Evolutionary conservation across 2,113 vertebrate genomes (phyloP).

Genomic region (Phrynosoma blainvillii): DNA sequence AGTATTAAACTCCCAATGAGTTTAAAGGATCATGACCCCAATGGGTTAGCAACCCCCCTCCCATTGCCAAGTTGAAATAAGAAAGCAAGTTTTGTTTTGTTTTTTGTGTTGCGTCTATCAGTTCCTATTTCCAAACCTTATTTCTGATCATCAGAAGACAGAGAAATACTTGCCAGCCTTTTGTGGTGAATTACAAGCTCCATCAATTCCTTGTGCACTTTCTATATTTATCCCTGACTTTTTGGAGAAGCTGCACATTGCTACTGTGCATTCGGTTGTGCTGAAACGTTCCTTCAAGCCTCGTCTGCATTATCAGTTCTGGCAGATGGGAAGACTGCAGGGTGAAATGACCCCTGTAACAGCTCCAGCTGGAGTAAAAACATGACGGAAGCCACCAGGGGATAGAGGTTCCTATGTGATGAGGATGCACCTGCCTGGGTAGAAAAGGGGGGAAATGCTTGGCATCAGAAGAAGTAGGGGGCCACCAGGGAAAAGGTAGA

Average conservation of each 20-base stretch:
- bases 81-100: background rate
- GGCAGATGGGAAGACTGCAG: conserved; percentile 30
- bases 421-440: conserved; percentile 14
- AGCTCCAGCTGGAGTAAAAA: conserved; percentile 25
- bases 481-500: background rate
- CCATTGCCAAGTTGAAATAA: background rate
- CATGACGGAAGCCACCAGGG: conserved; percentile 22
- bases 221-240: conserved; percentile 16
- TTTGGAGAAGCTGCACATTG: conserved; percentile 7
- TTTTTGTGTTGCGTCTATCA: background rate
- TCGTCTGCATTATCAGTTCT: conserved; percentile 37
- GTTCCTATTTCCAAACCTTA: background rate
- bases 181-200: conserved; percentile 27
- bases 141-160: conserved; percentile 5
- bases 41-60: background rate
- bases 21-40: background rate
- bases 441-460: background rate
- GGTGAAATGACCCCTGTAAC: conserved; percentile 37
- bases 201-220: conserved; percentile 22
- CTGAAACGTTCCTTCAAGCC: conserved; percentile 25
- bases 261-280: conserved; percentile 21
- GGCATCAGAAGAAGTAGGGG: background rate
- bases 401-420: background rate
- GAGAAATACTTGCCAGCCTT: background rate
- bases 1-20: background rate